Evolutionary conservation across 2,888 invertebrate genomes (phyloP).

Genomic region (Lasioglossum malachurum): DNA sequence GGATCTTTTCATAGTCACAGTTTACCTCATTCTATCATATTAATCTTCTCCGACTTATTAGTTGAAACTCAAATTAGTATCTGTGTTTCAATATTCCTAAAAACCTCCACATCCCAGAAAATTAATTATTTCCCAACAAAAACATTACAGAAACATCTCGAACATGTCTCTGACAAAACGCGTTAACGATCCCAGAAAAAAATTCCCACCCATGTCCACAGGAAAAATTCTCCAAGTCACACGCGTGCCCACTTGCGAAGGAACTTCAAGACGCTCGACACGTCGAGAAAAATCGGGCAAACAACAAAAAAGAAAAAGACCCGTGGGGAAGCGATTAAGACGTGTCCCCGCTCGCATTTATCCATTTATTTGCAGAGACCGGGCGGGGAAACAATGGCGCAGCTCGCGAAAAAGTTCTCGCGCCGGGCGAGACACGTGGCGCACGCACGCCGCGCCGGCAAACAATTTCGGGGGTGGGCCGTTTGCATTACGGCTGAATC

Average conservation of each 20-base stretch:
- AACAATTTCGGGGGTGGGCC: slow-evolving; percentile 69
- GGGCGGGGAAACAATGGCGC: not conserved
- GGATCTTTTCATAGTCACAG: not conserved
- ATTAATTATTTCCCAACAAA: not conserved
- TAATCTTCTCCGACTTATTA: not conserved
- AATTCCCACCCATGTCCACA: not conserved
- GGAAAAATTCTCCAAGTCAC: not conserved
- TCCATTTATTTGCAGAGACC: slow-evolving; percentile 12
- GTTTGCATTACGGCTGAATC: slow-evolving; percentile 73
- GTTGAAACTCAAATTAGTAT: no score
- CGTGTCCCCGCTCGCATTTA: not conserved
- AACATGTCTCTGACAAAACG: not conserved
- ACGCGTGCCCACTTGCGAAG: not conserved
- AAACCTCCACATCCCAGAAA: not conserved
- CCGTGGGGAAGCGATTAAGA: not conserved
- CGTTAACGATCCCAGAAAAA: not conserved
- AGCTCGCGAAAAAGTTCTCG: slow-evolving; percentile 32
- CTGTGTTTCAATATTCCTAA: not conserved
- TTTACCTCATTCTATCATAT: no score
- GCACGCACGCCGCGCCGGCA: slow-evolving; percentile 43
- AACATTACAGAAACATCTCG: not conserved
- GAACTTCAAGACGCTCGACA: not conserved
- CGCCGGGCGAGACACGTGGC: slow-evolving; percentile 39
- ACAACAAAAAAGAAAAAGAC: not conserved
- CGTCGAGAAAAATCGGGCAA: not conserved